A percentile compares a stretch with the other conserved stretches of the same genome.
These are phyloP conservation scores for Octopus sinensis DNA, from an alignment of 1,140 invertebrate species.

Conservation along the genomic window DNA sequence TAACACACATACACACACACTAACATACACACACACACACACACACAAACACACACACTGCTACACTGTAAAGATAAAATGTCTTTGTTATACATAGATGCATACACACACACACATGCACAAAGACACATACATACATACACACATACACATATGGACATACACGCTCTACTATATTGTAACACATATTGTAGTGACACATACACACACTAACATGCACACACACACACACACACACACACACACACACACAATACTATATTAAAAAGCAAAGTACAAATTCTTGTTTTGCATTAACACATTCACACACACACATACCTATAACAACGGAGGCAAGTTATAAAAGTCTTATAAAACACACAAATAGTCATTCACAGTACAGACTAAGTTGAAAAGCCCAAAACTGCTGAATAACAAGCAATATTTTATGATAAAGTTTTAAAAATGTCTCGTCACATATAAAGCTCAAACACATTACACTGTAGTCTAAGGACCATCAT, in stretches of 20 bases:
- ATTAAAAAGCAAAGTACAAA: no score
- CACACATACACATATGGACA: constrained; percentile 18
- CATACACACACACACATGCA: constrained; percentile 29
- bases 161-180: background rate
- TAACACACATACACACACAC: constrained; percentile 16
- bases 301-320: no score
- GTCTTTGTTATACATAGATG: constrained; percentile 12
- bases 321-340: no score
- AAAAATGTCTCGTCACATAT: no score
- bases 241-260: background rate
- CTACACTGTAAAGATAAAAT: background rate
- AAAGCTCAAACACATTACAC: no score
- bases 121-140: constrained; percentile 24
- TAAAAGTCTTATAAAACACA: no score
- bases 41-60: background rate
- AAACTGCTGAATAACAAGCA: no score
- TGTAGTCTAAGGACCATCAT: no score
- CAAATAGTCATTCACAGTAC: no score
- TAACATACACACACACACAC: background rate
- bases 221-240: background rate
- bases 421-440: no score
- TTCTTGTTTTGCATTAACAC: no score
- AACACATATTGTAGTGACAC: background rate
- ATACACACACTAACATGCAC: constrained; percentile 21
- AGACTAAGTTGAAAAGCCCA: no score